phyloP scores from a whole-genome alignment of 1,140 invertebrate species.

The Drosophila trapezifrons region DNA sequence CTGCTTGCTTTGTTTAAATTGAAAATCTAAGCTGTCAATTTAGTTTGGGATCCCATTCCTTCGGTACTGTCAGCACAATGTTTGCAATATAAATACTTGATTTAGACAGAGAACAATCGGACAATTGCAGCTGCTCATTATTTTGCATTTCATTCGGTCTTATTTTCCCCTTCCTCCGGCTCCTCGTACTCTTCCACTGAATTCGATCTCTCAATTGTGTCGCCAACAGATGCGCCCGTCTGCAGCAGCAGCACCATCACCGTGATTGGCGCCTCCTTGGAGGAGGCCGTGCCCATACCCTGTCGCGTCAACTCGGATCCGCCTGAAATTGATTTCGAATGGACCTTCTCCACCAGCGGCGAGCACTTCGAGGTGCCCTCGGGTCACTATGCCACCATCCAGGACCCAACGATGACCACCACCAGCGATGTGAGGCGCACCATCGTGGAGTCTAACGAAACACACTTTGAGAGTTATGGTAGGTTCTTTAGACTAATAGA shows the following conservation, averaged over 20 bases:
- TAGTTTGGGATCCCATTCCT: neutral
- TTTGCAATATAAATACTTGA: conserved; percentile 70
- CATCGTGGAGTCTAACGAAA: conserved; percentile 81
- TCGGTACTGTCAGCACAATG: conserved; percentile 61
- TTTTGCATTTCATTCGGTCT: conserved; percentile 60
- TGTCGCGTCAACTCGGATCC: conserved; percentile 95
- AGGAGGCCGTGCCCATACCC: conserved; percentile 91
- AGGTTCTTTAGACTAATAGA: conserved; percentile 11
- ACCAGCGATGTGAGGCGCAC: conserved; percentile 83
- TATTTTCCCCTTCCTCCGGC: neutral
- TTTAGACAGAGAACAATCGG: conserved; percentile 29
- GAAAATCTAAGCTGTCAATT: conserved; percentile 79
- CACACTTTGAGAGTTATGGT: conserved; percentile 83
- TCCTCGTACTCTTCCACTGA: conserved; percentile 9
- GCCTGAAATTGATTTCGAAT: conserved; percentile 92
- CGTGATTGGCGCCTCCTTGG: conserved; percentile 92
- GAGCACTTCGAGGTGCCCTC: conserved; percentile 92
- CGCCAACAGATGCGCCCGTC: conserved; percentile 90
- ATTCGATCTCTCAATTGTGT: conserved; percentile 44
- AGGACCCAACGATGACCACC: conserved; percentile 79
- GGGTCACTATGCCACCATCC: conserved; percentile 84
- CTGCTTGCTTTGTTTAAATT: conserved; percentile 69
- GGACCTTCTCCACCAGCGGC: conserved; percentile 95
- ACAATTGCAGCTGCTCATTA: conserved; percentile 76
- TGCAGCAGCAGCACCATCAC: conserved; percentile 89